These are phyloP conservation scores for Chaetophractus vellerosus DNA, from an alignment of 2,797 vertebrate species.

Conservation along the genomic window DNA sequence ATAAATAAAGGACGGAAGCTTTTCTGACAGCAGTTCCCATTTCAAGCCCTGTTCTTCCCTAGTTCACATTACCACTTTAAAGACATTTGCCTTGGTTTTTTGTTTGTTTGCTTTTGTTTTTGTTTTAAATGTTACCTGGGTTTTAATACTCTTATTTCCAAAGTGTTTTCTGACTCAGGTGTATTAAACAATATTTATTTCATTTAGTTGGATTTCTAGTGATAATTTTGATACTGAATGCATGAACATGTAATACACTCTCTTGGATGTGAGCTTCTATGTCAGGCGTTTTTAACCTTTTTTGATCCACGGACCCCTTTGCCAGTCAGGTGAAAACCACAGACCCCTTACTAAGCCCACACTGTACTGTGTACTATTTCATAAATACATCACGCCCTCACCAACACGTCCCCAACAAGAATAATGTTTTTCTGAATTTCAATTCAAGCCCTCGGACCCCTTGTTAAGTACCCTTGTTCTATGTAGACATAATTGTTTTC, in stretches of 20 bases:
- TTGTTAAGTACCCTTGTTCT: too few relatives aligned
- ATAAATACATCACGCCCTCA: too few relatives aligned
- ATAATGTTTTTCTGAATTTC: too few relatives aligned
- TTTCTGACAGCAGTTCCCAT: neutral
- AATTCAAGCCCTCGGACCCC: too few relatives aligned
- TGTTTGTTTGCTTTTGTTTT: too few relatives aligned
- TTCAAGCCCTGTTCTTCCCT: neutral
- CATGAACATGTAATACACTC: neutral
- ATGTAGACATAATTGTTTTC: neutral
- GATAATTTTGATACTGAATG: neutral
- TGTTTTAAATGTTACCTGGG: neutral
- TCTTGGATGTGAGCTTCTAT: neutral
- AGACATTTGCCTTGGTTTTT: neutral
- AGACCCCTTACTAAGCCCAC: too few relatives aligned
- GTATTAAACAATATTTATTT: constrained; percentile 17
- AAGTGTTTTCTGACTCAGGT: neutral
- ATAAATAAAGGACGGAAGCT: neutral
- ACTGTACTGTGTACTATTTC: too few relatives aligned
- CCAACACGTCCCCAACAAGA: too few relatives aligned
- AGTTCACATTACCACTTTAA: neutral
- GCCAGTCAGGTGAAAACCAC: too few relatives aligned
- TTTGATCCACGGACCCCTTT: too few relatives aligned
- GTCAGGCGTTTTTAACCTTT: too few relatives aligned
- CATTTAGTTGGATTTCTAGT: neutral
- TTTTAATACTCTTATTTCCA: neutral